Conservation (phyloP, 2,797 vertebrate genomes). For the Phoxinus dragarum region DNA sequence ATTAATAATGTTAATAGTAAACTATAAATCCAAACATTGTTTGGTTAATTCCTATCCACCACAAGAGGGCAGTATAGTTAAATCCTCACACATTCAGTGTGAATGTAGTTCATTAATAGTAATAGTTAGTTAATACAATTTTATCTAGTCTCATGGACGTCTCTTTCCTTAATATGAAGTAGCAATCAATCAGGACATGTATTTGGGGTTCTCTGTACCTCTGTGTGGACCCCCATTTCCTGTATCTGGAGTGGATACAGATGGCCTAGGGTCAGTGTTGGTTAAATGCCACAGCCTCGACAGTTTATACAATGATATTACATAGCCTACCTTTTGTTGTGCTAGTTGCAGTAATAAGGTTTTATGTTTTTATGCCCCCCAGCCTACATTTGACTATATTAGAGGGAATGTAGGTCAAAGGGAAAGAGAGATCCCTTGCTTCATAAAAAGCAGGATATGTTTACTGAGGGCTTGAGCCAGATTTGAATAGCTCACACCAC, state of each 20-base stretch:
- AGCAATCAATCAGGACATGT: not conserved
- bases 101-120: not conserved
- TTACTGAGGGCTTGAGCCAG: constrained; percentile 28
- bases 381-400: not conserved
- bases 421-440: constrained; percentile 9
- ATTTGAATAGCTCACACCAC: constrained; percentile 37
- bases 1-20: not conserved
- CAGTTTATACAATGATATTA: constrained; percentile 19
- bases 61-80: constrained; percentile 11
- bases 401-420: constrained; percentile 29
- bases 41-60: not conserved
- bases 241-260: constrained; percentile 34
- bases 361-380: not conserved
- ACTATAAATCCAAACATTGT: not conserved
- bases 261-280: constrained; percentile 6
- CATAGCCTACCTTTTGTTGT: not conserved
- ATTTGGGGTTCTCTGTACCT: not conserved
- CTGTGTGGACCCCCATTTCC: not conserved
- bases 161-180: not conserved
- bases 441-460: constrained; percentile 18
- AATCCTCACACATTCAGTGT: not conserved
- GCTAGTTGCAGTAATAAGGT: not conserved
- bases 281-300: constrained; percentile 42
- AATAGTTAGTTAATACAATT: not conserved
- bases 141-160: not conserved